A percentile compares a stretch with the other conserved stretches of the same genome.
Conservation (phyloP, 2,113 vertebrate species). For the Corynorhinus townsendii region DNA sequence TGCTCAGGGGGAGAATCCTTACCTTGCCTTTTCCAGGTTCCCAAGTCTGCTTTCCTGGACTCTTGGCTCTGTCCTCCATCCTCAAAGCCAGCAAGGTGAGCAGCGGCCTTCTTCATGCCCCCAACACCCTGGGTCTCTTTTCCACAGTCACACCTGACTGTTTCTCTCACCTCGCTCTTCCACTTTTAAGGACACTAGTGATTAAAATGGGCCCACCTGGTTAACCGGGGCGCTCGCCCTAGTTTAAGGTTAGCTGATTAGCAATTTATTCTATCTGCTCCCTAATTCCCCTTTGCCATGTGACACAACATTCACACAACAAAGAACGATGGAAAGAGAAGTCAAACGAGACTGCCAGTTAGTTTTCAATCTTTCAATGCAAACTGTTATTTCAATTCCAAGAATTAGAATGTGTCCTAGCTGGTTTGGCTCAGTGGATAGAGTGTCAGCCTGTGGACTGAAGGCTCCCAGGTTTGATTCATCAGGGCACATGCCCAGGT, state of each 20-base stretch:
- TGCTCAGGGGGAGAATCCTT: not conserved
- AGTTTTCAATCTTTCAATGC: not conserved
- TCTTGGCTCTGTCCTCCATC: not conserved
- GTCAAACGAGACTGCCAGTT: not conserved
- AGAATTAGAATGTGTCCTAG: not conserved
- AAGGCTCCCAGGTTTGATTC: too few relatives aligned
- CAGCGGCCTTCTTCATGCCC: not conserved
- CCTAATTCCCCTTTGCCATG: not conserved
- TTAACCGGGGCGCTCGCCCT: not conserved
- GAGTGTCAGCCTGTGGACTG: too few relatives aligned
- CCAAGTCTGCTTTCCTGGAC: not conserved
- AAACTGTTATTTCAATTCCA: not conserved
- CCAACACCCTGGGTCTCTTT: not conserved
- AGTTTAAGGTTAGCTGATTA: not conserved
- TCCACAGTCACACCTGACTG: too few relatives aligned
- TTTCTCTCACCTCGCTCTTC: not conserved
- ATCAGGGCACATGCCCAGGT: too few relatives aligned
- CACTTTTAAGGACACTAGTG: not conserved
- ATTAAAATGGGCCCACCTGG: not conserved
- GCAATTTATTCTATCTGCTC: not conserved
- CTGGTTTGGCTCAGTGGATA: too few relatives aligned
- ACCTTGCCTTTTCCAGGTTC: not conserved
- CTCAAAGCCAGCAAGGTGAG: not conserved
- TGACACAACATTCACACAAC: not conserved
- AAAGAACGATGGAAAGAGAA: not conserved